Base-by-base conservation (phyloP, 2,113 vertebrate species). In the Ceyx margarethae region DNA sequence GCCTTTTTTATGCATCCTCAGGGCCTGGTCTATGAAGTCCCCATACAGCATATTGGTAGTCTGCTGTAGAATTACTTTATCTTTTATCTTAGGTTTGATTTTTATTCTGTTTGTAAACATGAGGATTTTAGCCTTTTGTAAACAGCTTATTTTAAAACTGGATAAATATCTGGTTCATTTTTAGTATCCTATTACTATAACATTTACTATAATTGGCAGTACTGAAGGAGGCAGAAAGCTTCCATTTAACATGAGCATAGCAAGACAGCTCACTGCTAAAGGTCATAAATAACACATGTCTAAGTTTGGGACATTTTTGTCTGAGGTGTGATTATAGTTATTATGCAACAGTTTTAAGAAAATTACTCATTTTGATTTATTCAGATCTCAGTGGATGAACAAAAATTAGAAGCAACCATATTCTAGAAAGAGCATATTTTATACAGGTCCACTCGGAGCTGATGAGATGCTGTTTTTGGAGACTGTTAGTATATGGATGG, bases 321-420 rank as follows among this genome's bases (percentile, higher is more conserved):
- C 25, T 75, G 64, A 78, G 48, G 33, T 73, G 43, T 81, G 72
- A 93, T 96, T 95, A 92, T 71, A 94, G 94, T 75, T 73, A 87
- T 93, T 95, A 84, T 73, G 33, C 25, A 45, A 64, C 48, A 54
- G 7, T 76, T 94, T 85, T 72, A 72, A 93, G 65, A 84, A 85
- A 93, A 85, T 31, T 0, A 46, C 37, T 85, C 2, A 2, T 61
- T 83, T 62, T 76, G 51, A 78, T 56, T 83, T 71, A 53, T 61
- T 92, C 3, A 28, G 42, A 65, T 89, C 35, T 87, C 68, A 74
- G 9, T 15, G 23, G 33, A 43, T 31, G 15, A 33, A 69, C 5
- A 26, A 80, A 95, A 81, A 35, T 7, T 18, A 40, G 37, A 85
- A 43, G 29, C 9, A 58, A 17, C 50, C 87, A 1, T 76, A 46